Conservation (phyloP, 2,797 vertebrate genomes). For the Furcifer pardalis region DNA sequence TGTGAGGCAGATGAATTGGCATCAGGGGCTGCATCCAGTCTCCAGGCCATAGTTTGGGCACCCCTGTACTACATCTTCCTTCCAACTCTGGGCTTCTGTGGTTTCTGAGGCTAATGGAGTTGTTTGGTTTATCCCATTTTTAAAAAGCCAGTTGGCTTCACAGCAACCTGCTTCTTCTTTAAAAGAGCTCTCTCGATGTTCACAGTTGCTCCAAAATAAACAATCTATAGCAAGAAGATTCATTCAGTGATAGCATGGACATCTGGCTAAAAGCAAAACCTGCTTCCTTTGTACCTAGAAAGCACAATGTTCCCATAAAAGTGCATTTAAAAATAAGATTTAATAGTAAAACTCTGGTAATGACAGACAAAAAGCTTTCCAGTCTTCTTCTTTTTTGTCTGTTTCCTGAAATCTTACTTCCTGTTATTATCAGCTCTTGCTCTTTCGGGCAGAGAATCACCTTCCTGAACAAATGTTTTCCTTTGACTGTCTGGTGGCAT, state of each 20-base stretch:
- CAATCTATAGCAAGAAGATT: not conserved
- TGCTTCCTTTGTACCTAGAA: slow-evolving; percentile 1
- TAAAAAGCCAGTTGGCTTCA: not conserved
- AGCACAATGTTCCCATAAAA: not conserved
- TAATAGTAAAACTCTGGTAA: slow-evolving; percentile 25
- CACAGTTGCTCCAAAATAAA: not conserved
- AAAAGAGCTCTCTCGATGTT: not conserved
- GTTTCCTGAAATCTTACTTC: slow-evolving; percentile 65
- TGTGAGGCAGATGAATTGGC: no score
- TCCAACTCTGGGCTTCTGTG: not conserved
- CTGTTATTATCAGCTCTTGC: slow-evolving; percentile 58
- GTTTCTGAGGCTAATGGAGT: no score
- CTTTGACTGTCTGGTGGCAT: slow-evolving; percentile 19
- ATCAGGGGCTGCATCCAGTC: no score
- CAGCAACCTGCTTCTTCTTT: not conserved
- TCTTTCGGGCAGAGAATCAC: slow-evolving; percentile 48
- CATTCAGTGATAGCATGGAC: not conserved
- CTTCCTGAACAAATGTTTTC: slow-evolving; percentile 38
- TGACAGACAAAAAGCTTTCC: slow-evolving; percentile 61
- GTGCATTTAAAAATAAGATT: slow-evolving; percentile 30
- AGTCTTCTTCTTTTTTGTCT: slow-evolving; percentile 54
- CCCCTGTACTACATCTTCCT: no score
- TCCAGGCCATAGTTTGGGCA: no score
- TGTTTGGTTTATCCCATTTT: no score
- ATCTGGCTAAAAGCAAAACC: not conserved